Evolutionary conservation across 2,113 vertebrate species (phyloP).

Genomic region (Octodon degus): DNA sequence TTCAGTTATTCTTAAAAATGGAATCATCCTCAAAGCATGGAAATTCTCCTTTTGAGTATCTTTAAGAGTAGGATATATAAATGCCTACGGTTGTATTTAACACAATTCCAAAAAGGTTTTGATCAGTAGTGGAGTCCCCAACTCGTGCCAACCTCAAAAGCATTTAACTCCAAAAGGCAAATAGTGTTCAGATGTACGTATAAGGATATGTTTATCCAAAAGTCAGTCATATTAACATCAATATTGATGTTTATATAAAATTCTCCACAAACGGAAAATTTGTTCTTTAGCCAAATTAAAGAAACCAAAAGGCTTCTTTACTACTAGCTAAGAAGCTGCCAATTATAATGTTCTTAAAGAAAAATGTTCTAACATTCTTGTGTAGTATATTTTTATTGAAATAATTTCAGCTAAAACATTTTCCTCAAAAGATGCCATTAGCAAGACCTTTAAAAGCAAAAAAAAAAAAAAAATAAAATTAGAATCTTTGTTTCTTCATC

Average conservation of each 20-base stretch:
- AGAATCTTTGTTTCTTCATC: background rate
- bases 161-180: background rate
- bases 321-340: background rate
- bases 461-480: background rate
- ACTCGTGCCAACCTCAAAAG: background rate
- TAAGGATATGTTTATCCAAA: background rate
- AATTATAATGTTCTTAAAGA: background rate
- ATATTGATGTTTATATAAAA: slow-evolving; percentile 4
- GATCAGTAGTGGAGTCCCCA: background rate
- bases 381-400: background rate
- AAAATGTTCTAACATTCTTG: background rate
- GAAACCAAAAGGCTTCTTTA: background rate
- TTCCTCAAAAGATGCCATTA: background rate
- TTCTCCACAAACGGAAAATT: slow-evolving; percentile 25
- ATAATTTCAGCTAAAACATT: background rate
- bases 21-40: background rate
- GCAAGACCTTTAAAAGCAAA: background rate
- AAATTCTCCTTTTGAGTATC: background rate
- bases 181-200: background rate
- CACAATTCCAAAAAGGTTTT: background rate
- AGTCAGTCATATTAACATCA: background rate
- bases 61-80: background rate
- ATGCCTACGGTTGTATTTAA: background rate
- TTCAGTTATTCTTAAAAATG: background rate
- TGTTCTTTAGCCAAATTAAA: background rate